Evolutionary conservation across 2,888 invertebrate genomes (phyloP).

Genomic region (Lasioglossum malachurum): DNA sequence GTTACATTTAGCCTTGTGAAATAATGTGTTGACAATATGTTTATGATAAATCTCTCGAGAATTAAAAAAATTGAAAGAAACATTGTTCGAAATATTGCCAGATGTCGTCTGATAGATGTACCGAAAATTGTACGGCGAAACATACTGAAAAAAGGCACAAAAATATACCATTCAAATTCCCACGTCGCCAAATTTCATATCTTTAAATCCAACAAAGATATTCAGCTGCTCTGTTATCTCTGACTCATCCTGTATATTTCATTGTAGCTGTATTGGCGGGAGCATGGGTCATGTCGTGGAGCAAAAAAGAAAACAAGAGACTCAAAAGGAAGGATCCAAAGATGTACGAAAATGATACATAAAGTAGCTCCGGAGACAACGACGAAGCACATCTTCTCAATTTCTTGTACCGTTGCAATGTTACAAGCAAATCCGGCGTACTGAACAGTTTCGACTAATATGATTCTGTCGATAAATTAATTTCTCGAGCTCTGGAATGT

Average conservation of each 20-base stretch:
- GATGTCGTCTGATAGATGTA: no score
- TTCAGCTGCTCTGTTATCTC: no score
- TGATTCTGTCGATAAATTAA: not conserved
- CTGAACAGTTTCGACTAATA: not conserved
- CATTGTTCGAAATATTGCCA: not conserved
- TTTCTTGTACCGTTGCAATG: not conserved
- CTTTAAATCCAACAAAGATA: no score
- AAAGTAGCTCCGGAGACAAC: not conserved
- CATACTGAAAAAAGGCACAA: no score
- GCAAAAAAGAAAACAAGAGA: conserved; percentile 28
- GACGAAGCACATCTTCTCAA: not conserved
- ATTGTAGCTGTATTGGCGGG: conserved; percentile 3
- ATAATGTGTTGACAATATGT: not conserved
- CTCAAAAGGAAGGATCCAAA: conserved; percentile 65
- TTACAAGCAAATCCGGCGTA: not conserved
- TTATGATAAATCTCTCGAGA: not conserved
- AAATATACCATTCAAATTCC: no score
- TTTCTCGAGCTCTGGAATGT: not conserved
- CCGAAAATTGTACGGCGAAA: no score
- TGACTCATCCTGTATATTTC: not conserved
- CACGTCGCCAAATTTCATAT: no score
- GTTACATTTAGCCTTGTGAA: not conserved
- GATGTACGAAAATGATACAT: conserved; percentile 68
- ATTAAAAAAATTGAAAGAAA: not conserved
- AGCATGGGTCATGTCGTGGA: conserved; percentile 35